Conservation (phyloP, 2,888 invertebrate species). For the Thumatha senex region DNA sequence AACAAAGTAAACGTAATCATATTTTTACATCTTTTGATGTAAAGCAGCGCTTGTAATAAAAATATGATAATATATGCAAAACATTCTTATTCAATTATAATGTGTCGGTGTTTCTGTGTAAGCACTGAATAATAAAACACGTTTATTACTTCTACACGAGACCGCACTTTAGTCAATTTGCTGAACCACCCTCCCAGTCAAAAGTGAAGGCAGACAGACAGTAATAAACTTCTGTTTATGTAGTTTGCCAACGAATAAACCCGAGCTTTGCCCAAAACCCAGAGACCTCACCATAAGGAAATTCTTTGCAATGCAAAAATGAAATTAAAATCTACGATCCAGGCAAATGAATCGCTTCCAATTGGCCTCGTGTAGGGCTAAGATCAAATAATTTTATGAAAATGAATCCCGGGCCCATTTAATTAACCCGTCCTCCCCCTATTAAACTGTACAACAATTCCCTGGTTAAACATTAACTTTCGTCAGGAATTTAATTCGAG, state of each 20-base stretch:
- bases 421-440: conserved; percentile 78
- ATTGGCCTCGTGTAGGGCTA: conserved; percentile 62
- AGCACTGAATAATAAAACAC: conserved; percentile 43
- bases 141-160: conserved; percentile 54
- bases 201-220: conserved; percentile 61
- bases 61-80: conserved; percentile 20
- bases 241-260: conserved; percentile 56
- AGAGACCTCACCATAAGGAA: conserved; percentile 5
- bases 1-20: too few relatives aligned
- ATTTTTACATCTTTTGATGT: not conserved
- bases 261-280: conserved; percentile 39
- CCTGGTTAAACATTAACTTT: conserved; percentile 79
- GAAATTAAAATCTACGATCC: conserved; percentile 65
- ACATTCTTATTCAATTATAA: conserved; percentile 35
- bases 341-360: conserved; percentile 62
- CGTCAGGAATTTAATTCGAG: conserved; percentile 76
- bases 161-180: conserved; percentile 61
- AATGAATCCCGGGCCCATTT: conserved; percentile 77
- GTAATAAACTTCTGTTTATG: conserved; percentile 68
- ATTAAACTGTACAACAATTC: conserved; percentile 79
- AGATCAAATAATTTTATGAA: conserved; percentile 81
- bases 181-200: conserved; percentile 50
- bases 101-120: conserved; percentile 19
- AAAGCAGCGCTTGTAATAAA: not conserved
- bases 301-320: conserved; percentile 60